Percentiles rank a stretch among this genome's conserved stretches.
phyloP scores from a whole-genome alignment of 1,140 invertebrate species.

The Caerostris darwini region DNA sequence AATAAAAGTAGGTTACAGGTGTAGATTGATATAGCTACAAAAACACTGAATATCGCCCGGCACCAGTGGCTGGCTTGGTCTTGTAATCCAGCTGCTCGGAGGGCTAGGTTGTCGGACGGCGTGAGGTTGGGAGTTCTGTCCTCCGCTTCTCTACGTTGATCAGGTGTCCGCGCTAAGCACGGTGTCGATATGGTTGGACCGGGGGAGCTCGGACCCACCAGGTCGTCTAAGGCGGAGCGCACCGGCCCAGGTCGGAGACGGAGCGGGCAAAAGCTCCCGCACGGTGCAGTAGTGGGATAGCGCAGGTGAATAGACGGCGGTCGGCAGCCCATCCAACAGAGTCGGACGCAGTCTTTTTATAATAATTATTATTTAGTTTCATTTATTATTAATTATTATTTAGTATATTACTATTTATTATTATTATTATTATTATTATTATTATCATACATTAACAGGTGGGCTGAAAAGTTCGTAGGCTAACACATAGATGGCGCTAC shows the following conservation, averaged over 20 bases:
- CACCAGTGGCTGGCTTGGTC: slow-evolving; percentile 82
- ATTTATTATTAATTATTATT: too few species aligned
- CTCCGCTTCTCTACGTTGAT: slow-evolving; percentile 83
- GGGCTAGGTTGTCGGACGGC: slow-evolving; percentile 82
- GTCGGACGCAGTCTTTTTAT: slow-evolving; percentile 86
- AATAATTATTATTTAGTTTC: too few species aligned
- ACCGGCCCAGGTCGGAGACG: slow-evolving; percentile 98
- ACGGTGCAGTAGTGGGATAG: slow-evolving; percentile 98
- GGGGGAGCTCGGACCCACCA: slow-evolving; percentile 89
- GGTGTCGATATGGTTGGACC: slow-evolving; percentile 90
- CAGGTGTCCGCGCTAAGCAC: slow-evolving; percentile 85
- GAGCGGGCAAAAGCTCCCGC: too few species aligned
- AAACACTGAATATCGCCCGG: too few species aligned
- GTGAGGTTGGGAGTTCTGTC: too few species aligned
- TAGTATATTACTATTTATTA: too few species aligned
- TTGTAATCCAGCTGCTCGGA: slow-evolving; percentile 84
- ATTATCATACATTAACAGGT: too few species aligned
- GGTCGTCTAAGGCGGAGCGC: slow-evolving; percentile 96
- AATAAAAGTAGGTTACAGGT: too few species aligned
- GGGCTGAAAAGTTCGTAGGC: too few species aligned
- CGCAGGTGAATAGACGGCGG: slow-evolving; percentile 94
- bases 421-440: too few species aligned
- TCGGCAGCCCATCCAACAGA: slow-evolving; percentile 92
- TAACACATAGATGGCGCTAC: too few species aligned
- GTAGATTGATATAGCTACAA: too few species aligned